These are phyloP conservation scores for Chironex yamaguchii DNA, from an alignment of 30 jellyfish, hydroid and myxozoan species.

Conservation along the genomic window DNA sequence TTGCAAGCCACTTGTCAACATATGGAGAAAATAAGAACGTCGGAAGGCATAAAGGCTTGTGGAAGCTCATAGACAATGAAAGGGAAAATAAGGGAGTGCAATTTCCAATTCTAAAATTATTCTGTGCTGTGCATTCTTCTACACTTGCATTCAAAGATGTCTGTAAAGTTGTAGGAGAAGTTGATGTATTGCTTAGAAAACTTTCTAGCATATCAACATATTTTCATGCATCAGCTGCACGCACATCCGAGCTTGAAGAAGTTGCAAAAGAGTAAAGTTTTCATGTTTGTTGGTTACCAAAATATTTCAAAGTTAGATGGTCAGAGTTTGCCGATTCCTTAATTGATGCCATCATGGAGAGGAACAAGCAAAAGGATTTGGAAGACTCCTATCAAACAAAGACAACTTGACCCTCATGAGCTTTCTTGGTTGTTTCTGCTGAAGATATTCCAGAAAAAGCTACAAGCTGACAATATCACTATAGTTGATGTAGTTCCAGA, in stretches of 20 bases:
- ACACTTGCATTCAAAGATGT: constrained; percentile 44
- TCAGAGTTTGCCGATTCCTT: constrained; percentile 39
- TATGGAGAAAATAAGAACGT: constrained; percentile 38
- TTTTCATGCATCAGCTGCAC: constrained; percentile 34
- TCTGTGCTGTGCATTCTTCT: constrained; percentile 65
- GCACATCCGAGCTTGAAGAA: constrained; percentile 44
- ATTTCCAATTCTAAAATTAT: constrained; percentile 37
- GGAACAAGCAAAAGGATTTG: constrained; percentile 33
- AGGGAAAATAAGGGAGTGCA: constrained; percentile 16
- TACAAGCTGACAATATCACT: constrained; percentile 29
- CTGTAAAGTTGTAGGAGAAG: constrained; percentile 46
- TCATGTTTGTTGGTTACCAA: background rate
- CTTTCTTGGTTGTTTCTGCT: constrained; percentile 43
- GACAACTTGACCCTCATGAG: constrained; percentile 49
- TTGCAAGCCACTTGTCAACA: constrained; percentile 18
- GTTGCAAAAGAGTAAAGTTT: constrained; percentile 4
- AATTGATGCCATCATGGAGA: constrained; percentile 17
- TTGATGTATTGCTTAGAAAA: constrained; percentile 1
- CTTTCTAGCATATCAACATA: constrained; percentile 31
- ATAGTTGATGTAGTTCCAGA: constrained; percentile 1
- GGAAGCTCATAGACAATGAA: constrained; percentile 36
- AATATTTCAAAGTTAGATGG: constrained; percentile 35
- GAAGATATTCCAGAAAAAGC: constrained; percentile 29
- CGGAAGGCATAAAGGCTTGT: constrained; percentile 32
- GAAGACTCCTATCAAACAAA: constrained; percentile 46